Conservation (phyloP, 2,888 invertebrate species). For the Rhorus exstirpatorius region DNA sequence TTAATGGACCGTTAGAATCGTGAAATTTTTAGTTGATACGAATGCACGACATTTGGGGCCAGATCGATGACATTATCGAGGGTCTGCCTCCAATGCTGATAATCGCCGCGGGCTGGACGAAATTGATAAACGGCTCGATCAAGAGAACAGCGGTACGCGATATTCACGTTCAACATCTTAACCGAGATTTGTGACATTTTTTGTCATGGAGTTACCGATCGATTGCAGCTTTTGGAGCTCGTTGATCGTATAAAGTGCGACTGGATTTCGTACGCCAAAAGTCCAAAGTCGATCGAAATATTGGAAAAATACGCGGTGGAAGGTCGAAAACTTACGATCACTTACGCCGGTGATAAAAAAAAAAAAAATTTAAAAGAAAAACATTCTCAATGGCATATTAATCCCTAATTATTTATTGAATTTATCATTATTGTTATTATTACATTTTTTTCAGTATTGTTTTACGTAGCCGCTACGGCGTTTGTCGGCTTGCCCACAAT, state of each 20-base stretch:
- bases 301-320: conserved; percentile 37
- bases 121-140: conserved; percentile 29
- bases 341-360: conserved; percentile 39
- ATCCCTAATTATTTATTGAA: not conserved
- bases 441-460: conserved; percentile 10
- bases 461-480: conserved; percentile 18
- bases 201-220: not conserved
- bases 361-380: not conserved
- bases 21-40: conserved; percentile 9
- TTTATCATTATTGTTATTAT: not conserved
- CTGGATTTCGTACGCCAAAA: conserved; percentile 36
- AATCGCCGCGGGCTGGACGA: conserved; percentile 2
- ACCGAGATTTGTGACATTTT: too few relatives aligned
- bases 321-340: conserved; percentile 29
- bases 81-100: conserved; percentile 19
- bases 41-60: conserved; percentile 17
- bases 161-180: not conserved
- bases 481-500: conserved; percentile 16
- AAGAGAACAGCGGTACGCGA: conserved; percentile 36
- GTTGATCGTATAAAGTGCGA: conserved; percentile 19
- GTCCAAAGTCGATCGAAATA: conserved; percentile 22
- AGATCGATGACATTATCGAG: conserved; percentile 31
- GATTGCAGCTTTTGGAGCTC: conserved; percentile 29
- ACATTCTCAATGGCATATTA: too few relatives aligned
- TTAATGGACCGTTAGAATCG: too few relatives aligned